phyloP scores from a whole-genome alignment of 1,140 invertebrate species.

The Ganaspis sp. region DNA sequence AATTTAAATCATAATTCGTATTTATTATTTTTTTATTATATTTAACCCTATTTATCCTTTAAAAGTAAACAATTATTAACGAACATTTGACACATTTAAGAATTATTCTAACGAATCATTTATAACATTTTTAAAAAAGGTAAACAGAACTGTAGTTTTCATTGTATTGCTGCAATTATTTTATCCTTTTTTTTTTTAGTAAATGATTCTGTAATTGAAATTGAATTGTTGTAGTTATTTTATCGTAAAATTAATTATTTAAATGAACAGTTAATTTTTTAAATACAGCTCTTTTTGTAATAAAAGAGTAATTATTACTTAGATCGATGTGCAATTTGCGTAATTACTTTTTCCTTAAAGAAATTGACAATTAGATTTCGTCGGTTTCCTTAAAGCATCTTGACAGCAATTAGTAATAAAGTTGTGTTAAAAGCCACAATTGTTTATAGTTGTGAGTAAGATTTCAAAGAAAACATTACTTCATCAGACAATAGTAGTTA shows the following conservation, averaged over 20 bases:
- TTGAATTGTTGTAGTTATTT: background rate
- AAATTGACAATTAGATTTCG: background rate
- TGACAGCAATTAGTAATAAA: conserved; percentile 2
- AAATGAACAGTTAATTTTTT: background rate
- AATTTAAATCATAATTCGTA: too few species aligned
- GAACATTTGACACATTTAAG: too few species aligned
- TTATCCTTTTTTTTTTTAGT: background rate
- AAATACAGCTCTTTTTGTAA: background rate
- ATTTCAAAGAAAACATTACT: conserved; percentile 3
- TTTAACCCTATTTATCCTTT: too few species aligned
- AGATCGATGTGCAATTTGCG: background rate
- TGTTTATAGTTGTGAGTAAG: background rate
- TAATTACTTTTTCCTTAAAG: background rate
- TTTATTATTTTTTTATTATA: too few species aligned
- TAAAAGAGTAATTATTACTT: background rate
- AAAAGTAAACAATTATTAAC: too few species aligned
- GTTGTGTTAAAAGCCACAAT: conserved; percentile 13
- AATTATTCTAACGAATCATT: too few species aligned
- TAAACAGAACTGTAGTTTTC: too few species aligned
- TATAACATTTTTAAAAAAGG: too few species aligned
- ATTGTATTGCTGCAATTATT: background rate
- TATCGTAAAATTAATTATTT: background rate
- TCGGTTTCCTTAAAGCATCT: background rate
- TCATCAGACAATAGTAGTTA: background rate
- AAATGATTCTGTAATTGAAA: background rate